Conservation (phyloP, 2,888 invertebrate genomes). For the Isoperla grammatica region DNA sequence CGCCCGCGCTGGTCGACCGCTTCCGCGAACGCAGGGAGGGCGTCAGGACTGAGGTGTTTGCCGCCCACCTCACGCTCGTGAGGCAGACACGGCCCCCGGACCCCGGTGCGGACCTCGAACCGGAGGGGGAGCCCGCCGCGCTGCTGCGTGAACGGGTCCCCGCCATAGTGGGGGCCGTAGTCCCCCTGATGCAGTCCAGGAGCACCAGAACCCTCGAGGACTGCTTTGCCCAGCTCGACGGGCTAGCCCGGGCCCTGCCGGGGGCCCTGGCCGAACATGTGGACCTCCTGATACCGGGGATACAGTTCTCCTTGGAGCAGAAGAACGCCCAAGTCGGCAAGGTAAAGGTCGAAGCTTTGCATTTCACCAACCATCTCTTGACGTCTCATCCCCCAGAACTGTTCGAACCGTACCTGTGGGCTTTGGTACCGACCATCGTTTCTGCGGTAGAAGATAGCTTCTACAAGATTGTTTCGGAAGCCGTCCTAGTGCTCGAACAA, state of each 20-base stretch:
- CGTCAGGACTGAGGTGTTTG: conserved; percentile 96
- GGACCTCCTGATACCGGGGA: conserved; percentile 78
- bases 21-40: conserved; percentile 99
- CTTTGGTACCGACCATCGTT: conserved; percentile 78
- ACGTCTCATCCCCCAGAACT: conserved; percentile 71
- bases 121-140: conserved; percentile 52
- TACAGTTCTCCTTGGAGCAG: conserved; percentile 82
- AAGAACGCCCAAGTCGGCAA: conserved; percentile 86
- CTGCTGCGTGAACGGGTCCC: conserved; percentile 52
- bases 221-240: conserved; percentile 84
- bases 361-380: conserved; percentile 81
- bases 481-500: conserved; percentile 86
- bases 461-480: conserved; percentile 98
- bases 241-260: conserved; percentile 82
- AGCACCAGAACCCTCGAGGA: conserved; percentile 86
- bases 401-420: conserved; percentile 74
- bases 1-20: conserved; percentile 84
- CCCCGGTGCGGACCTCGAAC: conserved; percentile 66
- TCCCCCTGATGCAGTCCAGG: conserved; percentile 78
- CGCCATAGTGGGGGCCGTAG: conserved; percentile 79
- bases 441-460: conserved; percentile 91
- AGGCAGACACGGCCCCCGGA: conserved; percentile 80
- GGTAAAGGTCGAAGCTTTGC: conserved; percentile 95
- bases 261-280: conserved; percentile 83
- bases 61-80: conserved; percentile 89